Evolutionary conservation across 92 coral and sea anemone species (phyloP).

Genomic region (Plumapathes pennacea): DNA sequence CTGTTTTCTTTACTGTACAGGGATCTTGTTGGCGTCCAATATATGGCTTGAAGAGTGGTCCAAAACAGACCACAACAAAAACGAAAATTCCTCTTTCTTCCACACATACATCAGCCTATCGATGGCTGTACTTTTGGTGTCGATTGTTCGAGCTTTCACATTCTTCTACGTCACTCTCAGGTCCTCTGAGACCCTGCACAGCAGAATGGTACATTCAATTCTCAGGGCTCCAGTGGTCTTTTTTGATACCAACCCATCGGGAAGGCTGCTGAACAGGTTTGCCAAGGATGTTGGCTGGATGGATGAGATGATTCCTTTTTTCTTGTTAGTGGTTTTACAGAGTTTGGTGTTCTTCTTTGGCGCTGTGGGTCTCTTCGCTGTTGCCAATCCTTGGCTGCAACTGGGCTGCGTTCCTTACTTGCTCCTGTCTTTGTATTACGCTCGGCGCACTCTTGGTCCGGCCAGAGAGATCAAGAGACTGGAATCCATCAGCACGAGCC

Average conservation of each 20-base stretch:
- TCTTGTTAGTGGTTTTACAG: constrained; percentile 6
- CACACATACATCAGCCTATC: no score
- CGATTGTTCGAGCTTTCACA: constrained; percentile 16
- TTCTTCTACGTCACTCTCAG: constrained; percentile 19
- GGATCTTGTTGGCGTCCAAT: constrained; percentile 16
- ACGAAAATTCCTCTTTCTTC: no score
- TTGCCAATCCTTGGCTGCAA: constrained; percentile 1
- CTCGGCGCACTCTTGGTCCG: neutral
- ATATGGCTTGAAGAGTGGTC: constrained; percentile 49
- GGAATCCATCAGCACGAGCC: constrained; percentile 9
- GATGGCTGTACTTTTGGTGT: no score
- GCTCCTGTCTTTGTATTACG: neutral
- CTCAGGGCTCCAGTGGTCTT: constrained; percentile 16
- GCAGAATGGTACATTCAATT: constrained; percentile 11
- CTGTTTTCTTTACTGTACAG: neutral
- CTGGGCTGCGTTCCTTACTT: constrained; percentile 5
- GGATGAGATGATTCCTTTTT: constrained; percentile 12
- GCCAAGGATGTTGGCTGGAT: constrained; percentile 16
- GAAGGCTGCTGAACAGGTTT: constrained; percentile 18
- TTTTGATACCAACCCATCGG: constrained; percentile 22
- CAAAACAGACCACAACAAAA: no score
- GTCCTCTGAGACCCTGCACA: constrained; percentile 30
- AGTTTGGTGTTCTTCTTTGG: constrained; percentile 3
- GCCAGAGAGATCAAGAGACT: constrained; percentile 17
- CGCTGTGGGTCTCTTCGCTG: constrained; percentile 1